These are phyloP conservation scores for Scaptomyza tumidula DNA, from an alignment of 2,888 invertebrate species.

Conservation along the genomic window DNA sequence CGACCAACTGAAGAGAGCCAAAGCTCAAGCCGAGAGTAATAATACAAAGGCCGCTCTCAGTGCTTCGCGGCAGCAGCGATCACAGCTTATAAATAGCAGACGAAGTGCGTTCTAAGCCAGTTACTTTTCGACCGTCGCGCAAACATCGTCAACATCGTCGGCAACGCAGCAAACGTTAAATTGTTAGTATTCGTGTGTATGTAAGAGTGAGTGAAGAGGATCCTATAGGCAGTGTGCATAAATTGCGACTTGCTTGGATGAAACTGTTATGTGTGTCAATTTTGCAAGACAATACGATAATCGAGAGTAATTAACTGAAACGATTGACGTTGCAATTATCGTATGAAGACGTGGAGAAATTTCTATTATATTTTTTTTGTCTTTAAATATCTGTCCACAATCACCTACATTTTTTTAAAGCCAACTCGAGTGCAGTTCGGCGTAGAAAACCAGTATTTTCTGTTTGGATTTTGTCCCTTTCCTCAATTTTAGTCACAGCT, in stretches of 20 bases:
- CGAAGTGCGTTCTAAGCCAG: slow-evolving; percentile 67
- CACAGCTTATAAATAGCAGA: slow-evolving; percentile 80
- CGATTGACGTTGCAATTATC: slow-evolving; percentile 65
- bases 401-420: slow-evolving; percentile 49
- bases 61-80: slow-evolving; percentile 16
- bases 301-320: slow-evolving; percentile 28
- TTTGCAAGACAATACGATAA: slow-evolving; percentile 52
- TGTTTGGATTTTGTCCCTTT: slow-evolving; percentile 26
- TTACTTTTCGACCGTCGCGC: slow-evolving; percentile 73
- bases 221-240: slow-evolving; percentile 5
- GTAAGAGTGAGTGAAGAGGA: slow-evolving; percentile 21
- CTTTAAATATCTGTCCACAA: slow-evolving; percentile 31
- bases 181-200: slow-evolving; percentile 54
- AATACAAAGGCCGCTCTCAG: slow-evolving; percentile 20
- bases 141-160: slow-evolving; percentile 48
- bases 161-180: slow-evolving; percentile 29
- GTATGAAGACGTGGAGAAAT: slow-evolving; percentile 68
- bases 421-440: slow-evolving; percentile 41
- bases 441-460: slow-evolving; percentile 69
- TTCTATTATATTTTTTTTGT: slow-evolving; percentile 48
- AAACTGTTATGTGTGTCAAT: slow-evolving; percentile 62
- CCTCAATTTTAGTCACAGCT: slow-evolving; percentile 48
- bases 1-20: slow-evolving; percentile 6
- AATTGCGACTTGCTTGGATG: slow-evolving; percentile 55
- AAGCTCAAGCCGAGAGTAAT: slow-evolving; percentile 27